Evolutionary conservation across 37 sponge, comb jelly and placozoan species (phyloP), one percentile per base, ranked within the genome.

Genomic region (Crambe crambe): DNA sequence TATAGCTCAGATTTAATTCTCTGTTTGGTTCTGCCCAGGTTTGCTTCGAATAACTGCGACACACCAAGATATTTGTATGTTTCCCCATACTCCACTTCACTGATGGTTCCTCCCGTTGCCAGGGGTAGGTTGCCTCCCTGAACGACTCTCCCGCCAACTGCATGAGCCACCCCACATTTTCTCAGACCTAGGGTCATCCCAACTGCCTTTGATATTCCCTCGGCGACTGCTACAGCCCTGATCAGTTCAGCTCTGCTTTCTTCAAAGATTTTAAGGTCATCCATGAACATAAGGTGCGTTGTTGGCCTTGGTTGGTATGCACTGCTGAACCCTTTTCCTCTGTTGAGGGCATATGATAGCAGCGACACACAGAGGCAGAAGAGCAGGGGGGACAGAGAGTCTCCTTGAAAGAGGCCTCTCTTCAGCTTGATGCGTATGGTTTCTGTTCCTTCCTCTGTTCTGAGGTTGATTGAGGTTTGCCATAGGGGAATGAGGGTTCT

Each of bases 331-430:
- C 43, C 42, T 1, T 8, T 12, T 42, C 30, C 29, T 34, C n/a
- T 56, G 75, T 64, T 57, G 31, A 40, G 67, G 0, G 44, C 65
- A 30, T 35, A 27, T 9, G 51, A 56, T 15, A 83, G 68, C 39
- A 43, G 68, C 17, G 43, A 6, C 3, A 40, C 40, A 26, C 70
- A 41, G 2, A 70, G 43, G n/a, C 70, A 70, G 15, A 70, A 83
- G 37, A 74, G 75, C 21, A 83, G 75, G 36, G 75, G 75, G 0
- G 75, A 83, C 9, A 83, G 58, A 56, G 83, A 74, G 56, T 82
- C 82, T 20, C 83, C 83, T 43, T 75, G 75, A 42, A 83, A 83
- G 15, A 83, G 56, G 10, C 83, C 75, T 44, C 83, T 3, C 26
- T 56, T 22, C 4, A 56, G 8, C n/a, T 38, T 40, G 9, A 70